Evolutionary conservation across 2,888 invertebrate genomes (phyloP).

Genomic region (Polydrusus pterygomalis): DNA sequence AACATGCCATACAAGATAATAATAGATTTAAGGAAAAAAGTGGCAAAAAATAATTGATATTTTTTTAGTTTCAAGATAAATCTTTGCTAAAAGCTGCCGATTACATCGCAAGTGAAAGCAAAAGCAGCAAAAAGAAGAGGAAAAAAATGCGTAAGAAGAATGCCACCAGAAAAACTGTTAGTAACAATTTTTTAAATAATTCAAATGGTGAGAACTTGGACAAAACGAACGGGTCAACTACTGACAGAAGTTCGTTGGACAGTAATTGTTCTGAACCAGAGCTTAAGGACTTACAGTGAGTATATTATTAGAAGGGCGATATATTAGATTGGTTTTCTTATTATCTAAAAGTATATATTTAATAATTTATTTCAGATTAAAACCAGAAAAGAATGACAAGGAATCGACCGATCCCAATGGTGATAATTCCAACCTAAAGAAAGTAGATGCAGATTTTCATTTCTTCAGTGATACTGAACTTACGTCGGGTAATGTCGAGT

Average conservation of each 20-base stretch:
- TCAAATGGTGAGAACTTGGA: conserved; percentile 71
- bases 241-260: conserved; percentile 70
- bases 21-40: too few relatives aligned
- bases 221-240: conserved; percentile 66
- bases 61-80: conserved; percentile 35
- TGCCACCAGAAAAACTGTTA: conserved; percentile 79
- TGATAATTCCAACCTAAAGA: conserved; percentile 62
- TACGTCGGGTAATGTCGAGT: conserved; percentile 78
- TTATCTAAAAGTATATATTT: neutral
- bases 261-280: conserved; percentile 70
- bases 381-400: conserved; percentile 27
- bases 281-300: conserved; percentile 69
- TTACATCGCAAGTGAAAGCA: conserved; percentile 70
- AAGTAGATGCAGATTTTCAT: conserved; percentile 82
- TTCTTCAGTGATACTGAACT: conserved; percentile 96
- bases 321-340: too few relatives aligned
- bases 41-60: too few relatives aligned
- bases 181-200: conserved; percentile 74
- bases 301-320: neutral
- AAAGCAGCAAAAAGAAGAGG: conserved; percentile 83
- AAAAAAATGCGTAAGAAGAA: conserved; percentile 90
- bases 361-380: conserved; percentile 36
- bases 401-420: conserved; percentile 45
- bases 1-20: too few relatives aligned
- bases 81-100: conserved; percentile 52